A percentile compares a stretch with the other conserved stretches of the same genome.
Conservation (phyloP, 2,888 invertebrate species). For the Drosophila macrothrix region DNA sequence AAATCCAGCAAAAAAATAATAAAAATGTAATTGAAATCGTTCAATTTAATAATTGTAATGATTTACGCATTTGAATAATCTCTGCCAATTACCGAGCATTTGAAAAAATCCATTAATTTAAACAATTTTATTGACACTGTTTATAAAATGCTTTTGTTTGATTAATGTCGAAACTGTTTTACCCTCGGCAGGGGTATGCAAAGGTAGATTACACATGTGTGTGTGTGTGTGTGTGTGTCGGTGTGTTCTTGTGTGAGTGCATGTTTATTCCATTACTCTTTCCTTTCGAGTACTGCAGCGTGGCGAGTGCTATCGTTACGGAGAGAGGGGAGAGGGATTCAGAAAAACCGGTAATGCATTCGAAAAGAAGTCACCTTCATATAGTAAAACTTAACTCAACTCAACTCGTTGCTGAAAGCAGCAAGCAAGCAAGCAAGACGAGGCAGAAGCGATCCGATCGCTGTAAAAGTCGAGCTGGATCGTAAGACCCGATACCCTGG, state of each 20-base stretch:
- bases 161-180: conserved; percentile 29
- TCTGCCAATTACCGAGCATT: background rate
- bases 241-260: conserved; percentile 6
- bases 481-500: conserved; percentile 37
- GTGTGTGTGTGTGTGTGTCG: conserved; percentile 23
- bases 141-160: conserved; percentile 19
- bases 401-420: conserved; percentile 23
- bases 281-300: conserved; percentile 46
- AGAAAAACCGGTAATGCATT: conserved; percentile 78
- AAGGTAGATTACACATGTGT: conserved; percentile 67
- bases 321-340: conserved; percentile 16
- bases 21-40: background rate
- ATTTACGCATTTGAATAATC: background rate
- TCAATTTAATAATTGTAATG: background rate
- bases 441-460: conserved; percentile 11
- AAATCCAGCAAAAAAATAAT: too few species aligned
- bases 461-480: conserved; percentile 13
- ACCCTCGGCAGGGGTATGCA: conserved; percentile 31
- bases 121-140: conserved; percentile 6
- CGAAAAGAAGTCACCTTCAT: conserved; percentile 81
- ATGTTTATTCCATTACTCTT: conserved; percentile 46
- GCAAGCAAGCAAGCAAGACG: conserved; percentile 18
- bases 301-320: conserved; percentile 16
- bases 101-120: background rate
- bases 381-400: conserved; percentile 48